phyloP scores from a whole-genome alignment of 23 tunicate genomes.

The Ciona savignyi region DNA sequence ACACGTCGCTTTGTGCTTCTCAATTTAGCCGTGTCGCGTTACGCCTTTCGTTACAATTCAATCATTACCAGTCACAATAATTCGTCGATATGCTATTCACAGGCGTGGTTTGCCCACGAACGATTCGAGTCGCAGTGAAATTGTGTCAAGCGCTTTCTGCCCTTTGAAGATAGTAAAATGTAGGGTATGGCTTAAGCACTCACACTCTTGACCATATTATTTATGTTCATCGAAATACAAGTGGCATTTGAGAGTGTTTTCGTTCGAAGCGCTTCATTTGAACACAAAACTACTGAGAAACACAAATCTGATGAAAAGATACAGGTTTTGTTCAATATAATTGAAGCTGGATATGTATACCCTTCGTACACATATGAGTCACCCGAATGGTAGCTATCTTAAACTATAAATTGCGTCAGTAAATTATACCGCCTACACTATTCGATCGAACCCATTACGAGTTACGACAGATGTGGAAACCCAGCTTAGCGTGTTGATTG shows the following conservation, averaged over 20 bases:
- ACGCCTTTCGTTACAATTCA: background rate
- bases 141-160: background rate
- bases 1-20: background rate
- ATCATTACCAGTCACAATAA: background rate
- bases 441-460: no score
- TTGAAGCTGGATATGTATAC: no score
- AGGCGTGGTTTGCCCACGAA: background rate
- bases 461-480: no score
- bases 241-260: background rate
- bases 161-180: background rate
- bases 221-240: background rate
- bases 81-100: background rate
- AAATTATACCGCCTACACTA: no score
- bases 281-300: no score
- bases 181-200: background rate
- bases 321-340: no score
- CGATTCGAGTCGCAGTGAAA: background rate
- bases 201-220: background rate
- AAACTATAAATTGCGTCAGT: no score
- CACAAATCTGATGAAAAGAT: no score
- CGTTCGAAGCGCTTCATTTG: no score
- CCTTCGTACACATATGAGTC: no score
- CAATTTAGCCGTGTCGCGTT: background rate
- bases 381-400: no score
- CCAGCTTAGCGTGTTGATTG: no score